Evolutionary conservation across 2,113 vertebrate genomes (phyloP), one percentile per base, ranked within the genome.

Genomic region (Mesocricetus auratus): DNA sequence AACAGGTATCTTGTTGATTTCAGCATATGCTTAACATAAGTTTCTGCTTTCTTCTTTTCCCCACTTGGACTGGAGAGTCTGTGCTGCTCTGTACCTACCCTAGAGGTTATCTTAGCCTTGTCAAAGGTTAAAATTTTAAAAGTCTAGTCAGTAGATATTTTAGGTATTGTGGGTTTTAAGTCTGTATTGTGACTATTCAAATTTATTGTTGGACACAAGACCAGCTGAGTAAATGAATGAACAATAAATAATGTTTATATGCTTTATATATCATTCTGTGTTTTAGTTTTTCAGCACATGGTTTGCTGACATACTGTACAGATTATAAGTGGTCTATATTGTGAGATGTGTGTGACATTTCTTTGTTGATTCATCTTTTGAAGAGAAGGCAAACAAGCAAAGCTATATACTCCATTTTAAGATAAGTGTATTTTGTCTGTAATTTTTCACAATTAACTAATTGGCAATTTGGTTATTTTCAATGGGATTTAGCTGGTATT

Each of bases 401-500:
- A 42, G 24, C 42, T 60, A 22, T 79, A 4, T 4, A 82, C 29
- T 93, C 15, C 4, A 68, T 79, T 74, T 89, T 74, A 60, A 60
- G 69, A 42, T 73, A 88, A 73, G 68, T 66, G 36, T 29, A 68
- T 36, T 86, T 68, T 47, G 16, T 42, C 42, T 93, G 36, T 47
- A 56, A 58, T 12, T 62, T 31, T 86, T 79, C 86, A 6, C 29
- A 66, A 47, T 92, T 56, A 94, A n/a, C 36, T 66, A 58, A 85
- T 79, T 88, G 22, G 7, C 93, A 82, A 58, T 58, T 92, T 91
- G 62, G 39, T 87, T 83, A 91, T 88, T 97, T 96, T 8, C 13
- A 66, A 0, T 85, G 24, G 8, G 26, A 6, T 21, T 69, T 92
- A 17, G 0, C 12, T 68, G 39, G 7, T 68, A 16, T 17, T 62